phyloP scores from a whole-genome alignment of 2,888 invertebrate genomes.

The Lamellibrachia columna region DNA sequence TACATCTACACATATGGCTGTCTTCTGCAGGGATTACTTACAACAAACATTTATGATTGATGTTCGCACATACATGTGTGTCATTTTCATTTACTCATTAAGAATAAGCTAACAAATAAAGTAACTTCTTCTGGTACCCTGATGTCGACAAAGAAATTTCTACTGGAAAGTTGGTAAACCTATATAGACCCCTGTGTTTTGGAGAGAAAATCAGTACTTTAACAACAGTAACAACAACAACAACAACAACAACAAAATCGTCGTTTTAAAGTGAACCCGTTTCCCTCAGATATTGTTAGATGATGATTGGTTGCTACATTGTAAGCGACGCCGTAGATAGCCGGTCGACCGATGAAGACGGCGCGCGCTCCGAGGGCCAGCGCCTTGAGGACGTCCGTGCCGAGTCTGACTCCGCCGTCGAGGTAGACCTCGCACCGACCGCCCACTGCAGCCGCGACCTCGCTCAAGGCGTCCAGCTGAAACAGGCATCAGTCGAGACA shows the following conservation, averaged over 20 bases:
- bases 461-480: constrained; percentile 71
- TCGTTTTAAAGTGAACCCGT: not conserved
- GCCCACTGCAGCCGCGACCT: constrained; percentile 78
- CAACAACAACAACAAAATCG: too few relatives aligned
- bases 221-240: too few relatives aligned
- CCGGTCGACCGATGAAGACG: constrained; percentile 88
- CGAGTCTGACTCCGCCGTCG: constrained; percentile 86
- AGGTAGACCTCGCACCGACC: constrained; percentile 81
- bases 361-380: constrained; percentile 88
- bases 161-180: too few relatives aligned
- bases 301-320: constrained; percentile 57
- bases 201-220: too few relatives aligned
- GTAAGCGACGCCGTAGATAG: constrained; percentile 84
- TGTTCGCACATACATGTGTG: not conserved
- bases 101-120: not conserved
- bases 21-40: too few relatives aligned
- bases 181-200: too few relatives aligned
- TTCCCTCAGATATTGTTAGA: constrained; percentile 70
- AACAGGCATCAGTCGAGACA: constrained; percentile 20
- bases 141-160: not conserved
- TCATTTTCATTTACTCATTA: not conserved
- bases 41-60: not conserved
- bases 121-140: not conserved
- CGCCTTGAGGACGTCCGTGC: constrained; percentile 90
- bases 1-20: not conserved